Evolutionary conservation across 2,797 vertebrate species (phyloP), one percentile per base, ranked within the genome.

Genomic region (Diplodus puntazzo): DNA sequence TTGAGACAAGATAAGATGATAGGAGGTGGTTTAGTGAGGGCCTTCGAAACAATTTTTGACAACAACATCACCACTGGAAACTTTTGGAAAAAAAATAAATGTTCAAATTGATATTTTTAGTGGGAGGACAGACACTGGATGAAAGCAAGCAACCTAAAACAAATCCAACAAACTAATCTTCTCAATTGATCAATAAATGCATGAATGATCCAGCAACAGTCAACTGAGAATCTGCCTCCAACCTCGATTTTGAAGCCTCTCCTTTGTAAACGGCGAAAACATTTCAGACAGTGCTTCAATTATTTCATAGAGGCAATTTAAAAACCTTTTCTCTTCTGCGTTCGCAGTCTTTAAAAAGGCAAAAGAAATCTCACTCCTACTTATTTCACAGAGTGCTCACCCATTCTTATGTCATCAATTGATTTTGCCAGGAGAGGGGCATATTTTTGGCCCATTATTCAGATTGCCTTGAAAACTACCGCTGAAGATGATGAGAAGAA

Each of bases 1-100:
- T 99, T 87, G 34, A 87, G 73, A 86, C 25, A 43, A 60, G 39
- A 70, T 50, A 39, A 45, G 20, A 62, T 5, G 43, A 77, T 0
- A 66, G 54, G 18, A 30, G 2, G 27, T 1, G 11, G 39, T 64
- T 86, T 52, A 62, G 59, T 52, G 8, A 65, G 55, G 25, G 43
- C 21, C 74, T 80, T n/a, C 0, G 58, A 18, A 21, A 21, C 1
- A 13, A 50, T 8, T 69, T 21, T 49, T 27, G 1, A 3, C 7
- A 43, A 48, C 20, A 73, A 49, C 17, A n/a, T 13, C 45, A 34
- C 6, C 18, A 12, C 11, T 11, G 25, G 45, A 58, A 68, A 58
- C 14, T 16, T 42, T 17, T 34, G 10, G 39, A 30, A 48, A 27
- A 27, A 45, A 13, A 9, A 43, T 0, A 48, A 34, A 34, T 34